Percentiles rank a stretch among this genome's conserved stretches.
Evolutionary conservation across 2,113 vertebrate genomes (phyloP).

Genomic region (Climacteris rufus): DNA sequence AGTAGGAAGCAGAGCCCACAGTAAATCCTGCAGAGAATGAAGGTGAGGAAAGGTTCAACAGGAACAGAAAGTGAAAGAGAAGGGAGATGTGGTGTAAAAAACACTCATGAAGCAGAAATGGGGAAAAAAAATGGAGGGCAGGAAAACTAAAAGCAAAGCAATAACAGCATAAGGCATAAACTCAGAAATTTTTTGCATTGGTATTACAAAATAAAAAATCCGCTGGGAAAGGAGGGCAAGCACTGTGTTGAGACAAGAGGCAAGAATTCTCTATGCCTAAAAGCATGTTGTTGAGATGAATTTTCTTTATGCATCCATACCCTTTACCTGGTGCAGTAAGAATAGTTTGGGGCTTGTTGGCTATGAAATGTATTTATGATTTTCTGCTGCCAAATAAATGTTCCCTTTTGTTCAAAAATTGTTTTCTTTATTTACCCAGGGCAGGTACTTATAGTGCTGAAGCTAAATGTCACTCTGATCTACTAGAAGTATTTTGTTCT

Average conservation of each 20-base stretch:
- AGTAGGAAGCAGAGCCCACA: background rate
- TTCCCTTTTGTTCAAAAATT: constrained; percentile 1
- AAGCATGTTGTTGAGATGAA: background rate
- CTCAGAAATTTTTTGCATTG: background rate
- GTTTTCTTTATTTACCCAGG: constrained; percentile 20
- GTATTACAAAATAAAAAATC: background rate
- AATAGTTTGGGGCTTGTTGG: background rate
- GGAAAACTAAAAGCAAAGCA: background rate
- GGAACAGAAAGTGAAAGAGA: background rate
- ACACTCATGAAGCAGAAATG: background rate
- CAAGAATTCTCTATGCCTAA: background rate
- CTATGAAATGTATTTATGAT: background rate
- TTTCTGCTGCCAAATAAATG: background rate
- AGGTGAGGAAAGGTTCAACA: background rate
- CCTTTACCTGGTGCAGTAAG: background rate
- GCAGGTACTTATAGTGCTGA: background rate
- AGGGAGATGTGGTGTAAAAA: background rate
- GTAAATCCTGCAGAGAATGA: background rate
- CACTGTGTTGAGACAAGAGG: background rate
- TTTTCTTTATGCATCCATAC: constrained; percentile 2
- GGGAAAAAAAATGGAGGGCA: fast-evolving
- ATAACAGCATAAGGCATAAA: background rate
- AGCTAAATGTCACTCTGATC: constrained; percentile 5
- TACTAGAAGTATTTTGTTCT: constrained; percentile 7
- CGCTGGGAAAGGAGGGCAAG: background rate